A percentile compares a stretch with the other conserved stretches of the same genome.
Conservation (phyloP, 2,888 invertebrate genomes). For the Argyresthia goedartella region DNA sequence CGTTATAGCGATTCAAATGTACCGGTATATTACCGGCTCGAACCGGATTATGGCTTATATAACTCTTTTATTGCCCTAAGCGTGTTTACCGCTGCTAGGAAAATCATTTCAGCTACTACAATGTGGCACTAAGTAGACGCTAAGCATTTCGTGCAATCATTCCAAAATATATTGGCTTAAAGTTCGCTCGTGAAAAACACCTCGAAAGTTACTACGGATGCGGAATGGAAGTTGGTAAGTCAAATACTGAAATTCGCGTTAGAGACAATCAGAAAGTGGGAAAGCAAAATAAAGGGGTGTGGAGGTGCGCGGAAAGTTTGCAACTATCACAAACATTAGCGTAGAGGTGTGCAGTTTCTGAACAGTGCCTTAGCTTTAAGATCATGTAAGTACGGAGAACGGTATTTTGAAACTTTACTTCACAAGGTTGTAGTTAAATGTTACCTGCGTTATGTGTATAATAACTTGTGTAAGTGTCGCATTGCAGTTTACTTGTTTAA, state of each 20-base stretch:
- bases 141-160: no score
- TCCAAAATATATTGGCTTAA: no score
- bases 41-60: conserved; percentile 4
- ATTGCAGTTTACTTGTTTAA: no score
- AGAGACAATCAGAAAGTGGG: not conserved
- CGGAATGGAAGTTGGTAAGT: not conserved
- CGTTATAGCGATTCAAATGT: conserved; percentile 40
- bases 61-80: conserved; percentile 2
- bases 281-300: not conserved
- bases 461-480: no score
- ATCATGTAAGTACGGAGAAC: not conserved
- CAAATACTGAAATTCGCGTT: not conserved
- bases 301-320: not conserved
- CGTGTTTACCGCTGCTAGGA: not conserved
- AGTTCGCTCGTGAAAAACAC: no score
- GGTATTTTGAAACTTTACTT: not conserved
- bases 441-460: no score
- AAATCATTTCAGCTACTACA: not conserved
- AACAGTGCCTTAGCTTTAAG: not conserved
- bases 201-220: no score
- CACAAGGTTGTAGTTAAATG: no score
- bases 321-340: conserved; percentile 1
- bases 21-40: conserved; percentile 32
- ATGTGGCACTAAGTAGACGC: not conserved
- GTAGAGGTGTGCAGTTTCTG: not conserved